A percentile compares a stretch with the other conserved stretches of the same genome.
These are phyloP conservation scores for Lycaena phlaeas DNA, from an alignment of 2,888 invertebrate genomes.

Conservation along the genomic window DNA sequence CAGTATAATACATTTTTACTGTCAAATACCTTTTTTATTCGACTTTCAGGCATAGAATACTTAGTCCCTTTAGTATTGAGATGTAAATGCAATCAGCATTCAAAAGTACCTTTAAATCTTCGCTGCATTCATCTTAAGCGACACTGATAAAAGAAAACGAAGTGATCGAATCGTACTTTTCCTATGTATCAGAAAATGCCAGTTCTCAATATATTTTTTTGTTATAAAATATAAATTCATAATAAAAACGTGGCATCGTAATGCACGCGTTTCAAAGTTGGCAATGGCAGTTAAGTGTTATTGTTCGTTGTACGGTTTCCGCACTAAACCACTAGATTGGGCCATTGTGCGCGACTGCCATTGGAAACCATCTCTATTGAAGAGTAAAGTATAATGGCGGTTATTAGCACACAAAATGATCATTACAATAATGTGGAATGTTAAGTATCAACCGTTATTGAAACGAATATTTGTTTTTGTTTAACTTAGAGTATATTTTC, in stretches of 20 bases:
- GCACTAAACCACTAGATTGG: conserved; percentile 5
- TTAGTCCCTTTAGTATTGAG: neutral
- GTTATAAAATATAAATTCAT: neutral
- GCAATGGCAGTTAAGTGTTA: conserved; percentile 3
- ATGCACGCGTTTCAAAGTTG: conserved; percentile 2
- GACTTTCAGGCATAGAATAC: too few species aligned
- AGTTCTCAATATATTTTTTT: neutral
- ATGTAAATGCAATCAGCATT: conserved; percentile 5
- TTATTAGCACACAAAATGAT: conserved; percentile 5
- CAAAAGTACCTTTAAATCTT: conserved; percentile 1
- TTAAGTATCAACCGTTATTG: neutral
- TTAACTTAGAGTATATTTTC: too few species aligned
- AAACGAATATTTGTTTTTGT: neutral
- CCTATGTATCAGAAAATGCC: neutral
- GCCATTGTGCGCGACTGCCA: conserved; percentile 5
- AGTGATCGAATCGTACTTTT: neutral
- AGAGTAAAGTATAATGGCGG: conserved; percentile 4
- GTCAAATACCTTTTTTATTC: too few species aligned
- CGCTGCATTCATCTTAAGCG: neutral
- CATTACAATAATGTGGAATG: neutral
- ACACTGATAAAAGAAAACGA: neutral
- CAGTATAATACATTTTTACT: too few species aligned
- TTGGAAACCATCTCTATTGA: conserved; percentile 6
- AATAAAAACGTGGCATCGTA: neutral
- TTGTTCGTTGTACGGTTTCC: conserved; percentile 5